These are phyloP conservation scores for Cyprinodon brontotheroides DNA, from an alignment of 2,113 vertebrate species.

Conservation along the genomic window DNA sequence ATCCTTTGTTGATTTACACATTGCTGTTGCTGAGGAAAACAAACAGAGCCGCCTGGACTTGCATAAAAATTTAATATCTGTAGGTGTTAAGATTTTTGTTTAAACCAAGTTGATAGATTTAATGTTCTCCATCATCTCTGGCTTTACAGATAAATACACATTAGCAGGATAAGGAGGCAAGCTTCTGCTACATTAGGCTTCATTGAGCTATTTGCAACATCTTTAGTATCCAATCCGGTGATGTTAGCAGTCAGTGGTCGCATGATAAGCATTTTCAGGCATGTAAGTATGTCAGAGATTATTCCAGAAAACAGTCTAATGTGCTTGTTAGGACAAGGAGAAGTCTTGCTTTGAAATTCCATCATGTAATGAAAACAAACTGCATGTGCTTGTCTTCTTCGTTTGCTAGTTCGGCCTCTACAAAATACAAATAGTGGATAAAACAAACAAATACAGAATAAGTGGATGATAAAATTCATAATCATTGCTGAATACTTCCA, in stretches of 20 bases:
- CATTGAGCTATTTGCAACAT: neutral
- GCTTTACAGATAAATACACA: neutral
- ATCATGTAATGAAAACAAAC: constrained; percentile 5
- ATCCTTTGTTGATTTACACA: neutral
- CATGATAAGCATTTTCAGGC: constrained; percentile 3
- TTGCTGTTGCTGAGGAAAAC: neutral
- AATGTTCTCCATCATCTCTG: neutral
- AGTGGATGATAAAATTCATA: neutral
- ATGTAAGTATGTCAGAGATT: neutral
- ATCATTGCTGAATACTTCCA: neutral
- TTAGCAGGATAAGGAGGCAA: neutral
- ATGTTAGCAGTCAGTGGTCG: neutral
- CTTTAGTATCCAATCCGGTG: neutral
- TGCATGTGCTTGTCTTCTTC: neutral
- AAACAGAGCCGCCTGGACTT: neutral
- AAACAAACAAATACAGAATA: neutral
- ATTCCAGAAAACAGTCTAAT: constrained; percentile 1
- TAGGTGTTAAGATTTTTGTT: neutral
- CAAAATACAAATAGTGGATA: neutral
- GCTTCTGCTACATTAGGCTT: neutral
- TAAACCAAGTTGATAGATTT: neutral
- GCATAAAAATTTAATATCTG: neutral
- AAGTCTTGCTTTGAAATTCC: neutral
- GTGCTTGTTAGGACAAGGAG: constrained; percentile 1
- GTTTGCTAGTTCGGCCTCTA: neutral